phyloP scores from a whole-genome alignment of 2,888 invertebrate species.

The Caenorhabditis wallacei region DNA sequence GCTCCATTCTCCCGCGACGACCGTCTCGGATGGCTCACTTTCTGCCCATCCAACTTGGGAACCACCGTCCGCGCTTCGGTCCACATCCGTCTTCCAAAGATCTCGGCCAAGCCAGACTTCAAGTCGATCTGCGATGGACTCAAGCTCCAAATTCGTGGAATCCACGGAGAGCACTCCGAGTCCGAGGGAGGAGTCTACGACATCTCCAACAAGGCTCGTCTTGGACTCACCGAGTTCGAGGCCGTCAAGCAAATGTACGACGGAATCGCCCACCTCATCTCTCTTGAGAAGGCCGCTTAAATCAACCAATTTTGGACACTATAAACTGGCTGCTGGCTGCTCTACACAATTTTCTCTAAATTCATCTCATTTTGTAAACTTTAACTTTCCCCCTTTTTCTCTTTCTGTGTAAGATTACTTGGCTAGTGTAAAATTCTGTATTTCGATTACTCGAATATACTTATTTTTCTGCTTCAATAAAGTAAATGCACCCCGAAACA shows the following conservation, averaged over 20 bases:
- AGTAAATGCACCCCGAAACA: slow-evolving; percentile 47
- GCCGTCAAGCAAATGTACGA: slow-evolving; percentile 88
- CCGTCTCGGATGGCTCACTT: slow-evolving; percentile 90
- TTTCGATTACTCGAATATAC: slow-evolving; percentile 51
- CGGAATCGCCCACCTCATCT: slow-evolving; percentile 86
- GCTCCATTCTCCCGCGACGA: slow-evolving; percentile 89
- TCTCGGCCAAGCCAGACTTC: slow-evolving; percentile 85
- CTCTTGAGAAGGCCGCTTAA: slow-evolving; percentile 81
- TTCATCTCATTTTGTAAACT: slow-evolving; percentile 63
- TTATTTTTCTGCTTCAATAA: slow-evolving; percentile 61
- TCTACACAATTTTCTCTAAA: slow-evolving; percentile 53
- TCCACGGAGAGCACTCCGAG: slow-evolving; percentile 96
- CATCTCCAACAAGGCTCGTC: slow-evolving; percentile 90
- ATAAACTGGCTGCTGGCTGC: slow-evolving; percentile 53
- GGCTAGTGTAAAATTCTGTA: slow-evolving; percentile 60
- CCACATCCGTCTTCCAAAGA: slow-evolving; percentile 91
- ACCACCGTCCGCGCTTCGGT: slow-evolving; percentile 96
- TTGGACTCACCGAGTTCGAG: slow-evolving; percentile 89
- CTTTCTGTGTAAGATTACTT: slow-evolving; percentile 45
- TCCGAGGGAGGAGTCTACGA: slow-evolving; percentile 94
- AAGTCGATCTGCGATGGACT: slow-evolving; percentile 89
- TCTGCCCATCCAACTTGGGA: slow-evolving; percentile 91
- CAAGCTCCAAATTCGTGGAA: slow-evolving; percentile 89
- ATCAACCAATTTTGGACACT: slow-evolving; percentile 19
- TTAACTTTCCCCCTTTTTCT: slow-evolving; percentile 35